Evolutionary conservation across 53 echinoderm and acorn worm species (phyloP).

Genomic region (Holothuria scabra): DNA sequence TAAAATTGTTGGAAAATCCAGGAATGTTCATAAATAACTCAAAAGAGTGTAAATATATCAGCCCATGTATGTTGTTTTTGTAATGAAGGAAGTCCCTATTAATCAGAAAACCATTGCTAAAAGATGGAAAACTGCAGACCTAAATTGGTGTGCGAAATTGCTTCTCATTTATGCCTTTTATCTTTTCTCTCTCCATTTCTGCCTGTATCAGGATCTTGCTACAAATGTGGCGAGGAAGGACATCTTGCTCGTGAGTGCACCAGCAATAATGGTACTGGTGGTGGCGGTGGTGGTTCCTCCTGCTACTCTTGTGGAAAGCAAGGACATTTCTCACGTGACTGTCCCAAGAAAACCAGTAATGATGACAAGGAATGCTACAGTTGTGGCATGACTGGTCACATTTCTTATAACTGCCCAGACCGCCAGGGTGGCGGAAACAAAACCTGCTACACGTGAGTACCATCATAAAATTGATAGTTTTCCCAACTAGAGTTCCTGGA

Average conservation of each 20-base stretch:
- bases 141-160: too few species aligned
- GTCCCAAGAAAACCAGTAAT: not conserved
- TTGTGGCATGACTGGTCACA: conserved; percentile 61
- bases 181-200: not conserved
- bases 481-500: conserved; percentile 3
- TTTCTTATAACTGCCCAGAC: conserved; percentile 56
- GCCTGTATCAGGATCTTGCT: conserved; percentile 15
- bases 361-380: conserved; percentile 53
- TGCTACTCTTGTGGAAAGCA: conserved; percentile 49
- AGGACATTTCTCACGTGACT: conserved; percentile 58
- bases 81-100: too few species aligned
- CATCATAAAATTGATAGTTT: conserved; percentile 20
- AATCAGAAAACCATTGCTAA: too few species aligned
- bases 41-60: too few species aligned
- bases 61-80: too few species aligned
- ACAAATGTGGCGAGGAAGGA: conserved; percentile 50
- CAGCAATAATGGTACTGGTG: not conserved
- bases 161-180: too few species aligned
- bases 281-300: not conserved
- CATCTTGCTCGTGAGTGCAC: conserved; percentile 57
- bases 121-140: too few species aligned
- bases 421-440: conserved; percentile 20
- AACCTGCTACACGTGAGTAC: conserved; percentile 50
- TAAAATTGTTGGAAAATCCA: too few species aligned
- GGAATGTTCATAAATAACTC: too few species aligned